A percentile compares a stretch with the other conserved stretches of the same genome.
phyloP scores from a whole-genome alignment of 2,113 vertebrate genomes.

The Campylorhamphus procurvoides region DNA sequence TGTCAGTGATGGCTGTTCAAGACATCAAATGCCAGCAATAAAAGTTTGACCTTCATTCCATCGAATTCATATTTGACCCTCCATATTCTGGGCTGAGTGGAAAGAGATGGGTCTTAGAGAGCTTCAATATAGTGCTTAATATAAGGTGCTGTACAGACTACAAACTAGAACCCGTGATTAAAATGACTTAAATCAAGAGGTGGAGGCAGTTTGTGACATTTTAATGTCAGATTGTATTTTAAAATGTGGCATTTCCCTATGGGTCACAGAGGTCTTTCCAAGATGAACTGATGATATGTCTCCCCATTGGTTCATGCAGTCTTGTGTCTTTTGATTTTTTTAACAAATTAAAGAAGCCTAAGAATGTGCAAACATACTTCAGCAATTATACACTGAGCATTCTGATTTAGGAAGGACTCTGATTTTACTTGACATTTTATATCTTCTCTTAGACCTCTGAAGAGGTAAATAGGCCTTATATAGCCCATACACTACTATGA shows the following conservation, averaged over 20 bases:
- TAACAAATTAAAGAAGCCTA: neutral
- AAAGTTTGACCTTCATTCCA: neutral
- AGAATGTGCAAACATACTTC: neutral
- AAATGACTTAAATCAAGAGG: neutral
- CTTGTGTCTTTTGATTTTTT: neutral
- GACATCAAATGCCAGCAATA: neutral
- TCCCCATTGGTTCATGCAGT: neutral
- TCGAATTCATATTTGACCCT: neutral
- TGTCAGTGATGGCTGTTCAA: neutral
- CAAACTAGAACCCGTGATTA: neutral
- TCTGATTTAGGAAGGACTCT: neutral
- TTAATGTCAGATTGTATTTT: slow-evolving; percentile 10
- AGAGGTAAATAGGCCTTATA: neutral
- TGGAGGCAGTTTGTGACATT: neutral
- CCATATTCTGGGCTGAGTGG: neutral
- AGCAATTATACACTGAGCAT: neutral
- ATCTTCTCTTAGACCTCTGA: neutral
- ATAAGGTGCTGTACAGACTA: neutral
- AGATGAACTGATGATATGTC: neutral
- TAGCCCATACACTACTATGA: neutral
- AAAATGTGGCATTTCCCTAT: neutral
- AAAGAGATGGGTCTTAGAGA: neutral
- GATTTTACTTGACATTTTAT: neutral
- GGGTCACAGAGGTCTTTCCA: neutral
- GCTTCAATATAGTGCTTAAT: neutral